Evolutionary conservation across 2,113 vertebrate species (phyloP), one percentile per base, ranked within the genome.

Genomic region (Zosterops lateralis): DNA sequence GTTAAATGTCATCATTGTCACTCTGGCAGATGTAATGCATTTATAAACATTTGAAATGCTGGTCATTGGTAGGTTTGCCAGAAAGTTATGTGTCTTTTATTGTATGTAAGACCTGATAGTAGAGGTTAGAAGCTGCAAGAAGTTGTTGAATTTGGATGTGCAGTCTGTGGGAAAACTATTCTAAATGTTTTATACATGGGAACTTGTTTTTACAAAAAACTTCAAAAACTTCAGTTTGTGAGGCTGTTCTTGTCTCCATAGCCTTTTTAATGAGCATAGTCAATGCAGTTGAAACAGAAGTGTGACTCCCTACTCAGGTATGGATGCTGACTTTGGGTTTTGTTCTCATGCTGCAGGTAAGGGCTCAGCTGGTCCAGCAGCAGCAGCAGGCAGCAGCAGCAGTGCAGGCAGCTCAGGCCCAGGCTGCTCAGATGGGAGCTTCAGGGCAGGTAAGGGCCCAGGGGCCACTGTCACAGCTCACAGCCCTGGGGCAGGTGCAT

Each of bases 361-460:
- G 97, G 74, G 93, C 98, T 58, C 97, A 98, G 19, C 97, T 98
- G 94, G 98, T 98, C 22, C 97, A 98, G 75, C 97, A 97, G 57
- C 97, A 97, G 57, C 97, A 97, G 47, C 98, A 98, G 77, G 95
- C 94, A 36, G 96, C 94, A 1, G 93, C 97, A 66, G 87, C 96
- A 50, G 95, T 96, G 44, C 92, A 97, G 45, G 90, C 97, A 92
- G 94, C 97, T 72, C 97, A 97, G 79, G 97, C 96, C 18, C 98
- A 98, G 6, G 97, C 98, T 81, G 96, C 97, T 85, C 98, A 98
- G 95, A 98, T 98, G 95, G 98, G 97, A 53, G 97, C 98, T 51
- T 93, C 97, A 22, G 98, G 98, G 85, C 98, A 98, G 99, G 99
- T 99, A 98, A 99, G 98, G 90, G 51, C 48, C 79, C 42, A 17